phyloP scores from a whole-genome alignment of 2,113 vertebrate species.

The Ammospiza nelsoni region DNA sequence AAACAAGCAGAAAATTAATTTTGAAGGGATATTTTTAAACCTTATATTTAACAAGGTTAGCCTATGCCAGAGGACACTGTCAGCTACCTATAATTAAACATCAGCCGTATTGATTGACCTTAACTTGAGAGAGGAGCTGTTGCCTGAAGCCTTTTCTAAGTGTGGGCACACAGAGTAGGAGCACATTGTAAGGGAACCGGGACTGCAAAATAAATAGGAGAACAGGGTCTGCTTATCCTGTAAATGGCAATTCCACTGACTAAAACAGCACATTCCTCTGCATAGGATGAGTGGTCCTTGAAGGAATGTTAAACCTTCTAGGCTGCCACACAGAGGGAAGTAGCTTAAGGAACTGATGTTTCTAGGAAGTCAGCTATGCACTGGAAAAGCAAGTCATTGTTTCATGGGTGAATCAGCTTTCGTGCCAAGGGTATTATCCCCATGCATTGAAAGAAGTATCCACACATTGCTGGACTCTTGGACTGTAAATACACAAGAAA shows the following conservation, averaged over 20 bases:
- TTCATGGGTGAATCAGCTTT: background rate
- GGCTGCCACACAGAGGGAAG: background rate
- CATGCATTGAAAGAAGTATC: background rate
- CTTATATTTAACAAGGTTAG: conserved; percentile 35
- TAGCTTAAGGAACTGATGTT: background rate
- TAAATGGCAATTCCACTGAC: background rate
- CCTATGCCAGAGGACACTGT: background rate
- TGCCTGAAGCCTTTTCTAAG: conserved; percentile 22
- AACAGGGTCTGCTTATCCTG: background rate
- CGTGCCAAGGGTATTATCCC: background rate
- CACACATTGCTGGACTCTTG: background rate
- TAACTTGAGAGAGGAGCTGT: conserved; percentile 6
- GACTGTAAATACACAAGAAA: background rate
- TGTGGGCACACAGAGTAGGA: background rate
- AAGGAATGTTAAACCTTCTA: background rate
- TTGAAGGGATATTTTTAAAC: conserved; percentile 17
- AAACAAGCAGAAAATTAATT: conserved; percentile 22
- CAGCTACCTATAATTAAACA: conserved; percentile 50
- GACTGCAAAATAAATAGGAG: background rate
- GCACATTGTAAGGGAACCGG: background rate
- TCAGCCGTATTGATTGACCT: conserved; percentile 22
- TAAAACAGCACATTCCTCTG: background rate
- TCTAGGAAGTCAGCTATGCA: background rate
- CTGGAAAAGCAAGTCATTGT: background rate
- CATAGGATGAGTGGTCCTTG: background rate